Conservation (phyloP, 2,888 invertebrate genomes). For the Fissipunctia ypsillon region DNA sequence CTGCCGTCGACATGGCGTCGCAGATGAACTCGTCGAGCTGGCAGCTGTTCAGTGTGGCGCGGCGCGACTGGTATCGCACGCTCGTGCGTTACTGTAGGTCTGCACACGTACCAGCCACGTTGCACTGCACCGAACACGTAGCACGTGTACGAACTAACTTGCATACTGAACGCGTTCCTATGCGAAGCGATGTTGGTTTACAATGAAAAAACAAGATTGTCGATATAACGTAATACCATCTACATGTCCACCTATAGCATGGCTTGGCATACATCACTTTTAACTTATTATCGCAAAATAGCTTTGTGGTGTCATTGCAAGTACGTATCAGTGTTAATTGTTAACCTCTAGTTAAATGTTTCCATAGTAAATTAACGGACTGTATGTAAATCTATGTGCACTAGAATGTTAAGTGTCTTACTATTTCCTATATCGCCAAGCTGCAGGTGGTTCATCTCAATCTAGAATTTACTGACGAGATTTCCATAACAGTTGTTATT, state of each 20-base stretch:
- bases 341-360: constrained; percentile 59
- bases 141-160: not conserved
- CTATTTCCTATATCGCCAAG: constrained; percentile 60
- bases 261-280: constrained; percentile 60
- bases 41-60: constrained; percentile 8
- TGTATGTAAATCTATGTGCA: constrained; percentile 58
- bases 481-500: constrained; percentile 56
- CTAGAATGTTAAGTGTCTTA: constrained; percentile 64
- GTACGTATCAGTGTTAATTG: constrained; percentile 56
- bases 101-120: constrained; percentile 8
- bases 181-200: constrained; percentile 29
- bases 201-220: constrained; percentile 32
- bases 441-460: constrained; percentile 60
- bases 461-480: constrained; percentile 63
- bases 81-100: not conserved
- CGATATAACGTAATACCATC: constrained; percentile 42
- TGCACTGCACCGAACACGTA: not conserved
- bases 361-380: constrained; percentile 57
- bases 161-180: constrained; percentile 18
- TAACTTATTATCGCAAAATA: constrained; percentile 52
- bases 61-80: not conserved
- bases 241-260: constrained; percentile 57
- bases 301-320: constrained; percentile 62
- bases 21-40: constrained; percentile 26
- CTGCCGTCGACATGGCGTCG: constrained; percentile 14